Evolutionary conservation across 1,140 invertebrate genomes (phyloP).

Genomic region (Diuraphis noxia): DNA sequence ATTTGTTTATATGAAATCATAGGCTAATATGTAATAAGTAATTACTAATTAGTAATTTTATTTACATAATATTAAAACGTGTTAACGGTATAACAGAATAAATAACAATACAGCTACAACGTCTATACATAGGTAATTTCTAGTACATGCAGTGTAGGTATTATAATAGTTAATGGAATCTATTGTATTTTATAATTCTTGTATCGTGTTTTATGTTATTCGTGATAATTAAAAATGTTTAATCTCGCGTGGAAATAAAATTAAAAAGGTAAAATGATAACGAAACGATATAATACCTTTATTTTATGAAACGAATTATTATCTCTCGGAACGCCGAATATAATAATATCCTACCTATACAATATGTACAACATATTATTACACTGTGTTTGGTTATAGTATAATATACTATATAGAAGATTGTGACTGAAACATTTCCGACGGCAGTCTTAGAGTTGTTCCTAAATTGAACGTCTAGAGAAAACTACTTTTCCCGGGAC

Average conservation of each 20-base stretch:
- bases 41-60: too few relatives aligned
- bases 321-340: neutral
- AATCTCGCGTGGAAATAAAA: neutral
- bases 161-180: neutral
- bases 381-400: neutral
- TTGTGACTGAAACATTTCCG: neutral
- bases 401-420: neutral
- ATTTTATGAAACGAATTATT: neutral
- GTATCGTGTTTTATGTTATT: neutral
- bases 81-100: neutral
- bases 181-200: neutral
- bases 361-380: neutral
- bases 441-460: neutral
- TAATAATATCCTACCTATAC: neutral
- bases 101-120: neutral
- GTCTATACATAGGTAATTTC: neutral
- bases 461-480: neutral
- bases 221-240: neutral
- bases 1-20: neutral
- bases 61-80: conserved; percentile 5
- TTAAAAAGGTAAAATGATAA: neutral
- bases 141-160: neutral
- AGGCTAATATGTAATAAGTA: neutral
- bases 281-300: neutral
- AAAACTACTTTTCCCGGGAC: neutral